Evolutionary conservation across 2,888 invertebrate species (phyloP).

Genomic region (Meiosimyza platycephala): DNA sequence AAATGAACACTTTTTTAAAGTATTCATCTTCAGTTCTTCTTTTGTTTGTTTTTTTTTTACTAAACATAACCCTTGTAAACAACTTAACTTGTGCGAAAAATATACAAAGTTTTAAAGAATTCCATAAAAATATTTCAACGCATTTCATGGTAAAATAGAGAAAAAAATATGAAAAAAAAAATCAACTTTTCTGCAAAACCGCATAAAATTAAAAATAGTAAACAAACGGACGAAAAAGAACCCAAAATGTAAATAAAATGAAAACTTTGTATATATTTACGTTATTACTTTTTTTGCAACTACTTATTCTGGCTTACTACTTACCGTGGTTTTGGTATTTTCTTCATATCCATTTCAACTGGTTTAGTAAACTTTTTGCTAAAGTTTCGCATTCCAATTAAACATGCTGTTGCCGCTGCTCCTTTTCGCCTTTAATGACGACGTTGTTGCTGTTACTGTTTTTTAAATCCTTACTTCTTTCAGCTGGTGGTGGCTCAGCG

Average conservation of each 20-base stretch:
- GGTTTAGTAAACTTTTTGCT: constrained; percentile 53
- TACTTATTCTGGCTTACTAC: constrained; percentile 30
- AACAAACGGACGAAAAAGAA: not conserved
- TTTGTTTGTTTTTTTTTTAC: no score
- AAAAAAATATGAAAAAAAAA: not conserved
- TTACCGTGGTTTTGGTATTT: constrained; percentile 58
- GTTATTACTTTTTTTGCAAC: not conserved
- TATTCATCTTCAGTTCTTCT: no score
- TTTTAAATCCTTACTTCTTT: not conserved
- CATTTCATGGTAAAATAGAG: not conserved
- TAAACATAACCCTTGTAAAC: no score
- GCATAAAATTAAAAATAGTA: constrained; percentile 12
- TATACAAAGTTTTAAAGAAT: not conserved
- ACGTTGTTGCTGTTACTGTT: constrained; percentile 27
- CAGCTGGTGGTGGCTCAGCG: constrained; percentile 16
- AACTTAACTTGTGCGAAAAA: not conserved
- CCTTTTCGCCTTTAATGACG: constrained; percentile 6
- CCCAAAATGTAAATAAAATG: not conserved
- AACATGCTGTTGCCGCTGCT: constrained; percentile 44
- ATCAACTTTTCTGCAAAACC: not conserved
- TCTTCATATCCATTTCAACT: constrained; percentile 58
- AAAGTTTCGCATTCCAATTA: constrained; percentile 51
- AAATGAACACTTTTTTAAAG: no score
- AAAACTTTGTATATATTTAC: constrained; percentile 18
- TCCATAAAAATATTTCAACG: constrained; percentile 6